phyloP scores from a whole-genome alignment of 2,113 vertebrate genomes.

The Pampusana beccarii region DNA sequence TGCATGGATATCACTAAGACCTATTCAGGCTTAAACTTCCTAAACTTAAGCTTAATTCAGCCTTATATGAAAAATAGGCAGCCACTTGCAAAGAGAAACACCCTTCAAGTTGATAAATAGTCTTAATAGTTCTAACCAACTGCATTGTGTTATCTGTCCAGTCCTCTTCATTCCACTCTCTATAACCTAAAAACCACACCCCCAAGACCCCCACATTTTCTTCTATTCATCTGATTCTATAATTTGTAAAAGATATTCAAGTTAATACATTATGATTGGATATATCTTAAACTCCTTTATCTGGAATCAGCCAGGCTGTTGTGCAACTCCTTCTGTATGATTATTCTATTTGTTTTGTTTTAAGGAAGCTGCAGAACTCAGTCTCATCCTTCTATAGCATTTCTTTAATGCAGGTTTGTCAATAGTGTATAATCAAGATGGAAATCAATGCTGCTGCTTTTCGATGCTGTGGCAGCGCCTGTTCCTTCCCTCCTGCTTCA shows the following conservation, averaged over 20 bases:
- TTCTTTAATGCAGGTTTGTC: not conserved
- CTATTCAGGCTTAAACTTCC: not conserved
- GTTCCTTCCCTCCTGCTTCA: not conserved
- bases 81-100: not conserved
- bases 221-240: not conserved
- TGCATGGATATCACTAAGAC: not conserved
- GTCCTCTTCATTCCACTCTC: not conserved
- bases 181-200: not conserved
- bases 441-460: not conserved
- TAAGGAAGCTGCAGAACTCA: not conserved
- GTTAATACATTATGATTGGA: not conserved
- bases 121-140: not conserved
- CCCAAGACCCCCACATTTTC: rapidly evolving
- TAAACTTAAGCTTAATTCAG: not conserved
- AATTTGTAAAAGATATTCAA: not conserved
- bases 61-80: not conserved
- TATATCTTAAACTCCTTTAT: not conserved
- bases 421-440: not conserved
- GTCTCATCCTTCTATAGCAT: not conserved
- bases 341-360: not conserved
- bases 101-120: not conserved
- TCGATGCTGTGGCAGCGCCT: not conserved
- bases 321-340: not conserved
- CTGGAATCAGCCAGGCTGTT: not conserved
- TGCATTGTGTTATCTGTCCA: not conserved